phyloP scores from a whole-genome alignment of 2,888 invertebrate genomes.

The Halictus ligatus region DNA sequence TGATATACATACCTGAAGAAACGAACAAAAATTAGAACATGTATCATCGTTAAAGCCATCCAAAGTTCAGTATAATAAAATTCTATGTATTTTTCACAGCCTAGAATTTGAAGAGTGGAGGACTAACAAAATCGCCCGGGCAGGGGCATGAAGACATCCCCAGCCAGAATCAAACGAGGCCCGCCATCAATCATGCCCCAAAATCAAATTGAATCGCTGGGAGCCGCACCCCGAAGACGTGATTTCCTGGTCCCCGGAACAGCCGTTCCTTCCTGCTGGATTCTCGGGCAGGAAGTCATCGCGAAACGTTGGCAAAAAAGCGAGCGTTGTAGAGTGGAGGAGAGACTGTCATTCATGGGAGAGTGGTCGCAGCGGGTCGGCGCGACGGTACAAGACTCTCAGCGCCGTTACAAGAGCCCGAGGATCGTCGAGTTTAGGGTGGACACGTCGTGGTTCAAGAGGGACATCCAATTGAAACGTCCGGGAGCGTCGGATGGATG shows the following conservation, averaged over 20 bases:
- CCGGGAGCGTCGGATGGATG: constrained; percentile 75
- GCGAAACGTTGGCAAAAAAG: background rate
- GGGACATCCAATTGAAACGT: constrained; percentile 81
- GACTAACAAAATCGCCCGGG: background rate
- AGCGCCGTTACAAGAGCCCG: background rate
- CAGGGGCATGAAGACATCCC: background rate
- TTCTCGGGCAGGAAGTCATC: background rate
- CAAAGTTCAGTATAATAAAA: background rate
- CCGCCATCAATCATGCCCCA: background rate
- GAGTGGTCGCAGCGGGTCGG: background rate
- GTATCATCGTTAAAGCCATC: too few relatives aligned
- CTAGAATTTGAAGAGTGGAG: background rate
- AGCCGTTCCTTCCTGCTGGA: background rate
- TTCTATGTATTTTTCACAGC: background rate
- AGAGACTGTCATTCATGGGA: constrained; percentile 1
- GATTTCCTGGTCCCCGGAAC: constrained; percentile 7
- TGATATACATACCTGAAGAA: too few relatives aligned
- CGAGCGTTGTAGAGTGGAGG: background rate
- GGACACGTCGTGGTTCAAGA: background rate
- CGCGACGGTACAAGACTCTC: background rate
- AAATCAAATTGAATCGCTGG: constrained; percentile 2
- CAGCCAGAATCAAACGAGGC: background rate
- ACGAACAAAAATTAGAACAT: too few relatives aligned
- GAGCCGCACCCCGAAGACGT: background rate
- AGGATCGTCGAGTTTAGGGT: background rate